Base-by-base conservation (phyloP, 2,113 vertebrate species). In the Poeciliopsis occidentalis region DNA sequence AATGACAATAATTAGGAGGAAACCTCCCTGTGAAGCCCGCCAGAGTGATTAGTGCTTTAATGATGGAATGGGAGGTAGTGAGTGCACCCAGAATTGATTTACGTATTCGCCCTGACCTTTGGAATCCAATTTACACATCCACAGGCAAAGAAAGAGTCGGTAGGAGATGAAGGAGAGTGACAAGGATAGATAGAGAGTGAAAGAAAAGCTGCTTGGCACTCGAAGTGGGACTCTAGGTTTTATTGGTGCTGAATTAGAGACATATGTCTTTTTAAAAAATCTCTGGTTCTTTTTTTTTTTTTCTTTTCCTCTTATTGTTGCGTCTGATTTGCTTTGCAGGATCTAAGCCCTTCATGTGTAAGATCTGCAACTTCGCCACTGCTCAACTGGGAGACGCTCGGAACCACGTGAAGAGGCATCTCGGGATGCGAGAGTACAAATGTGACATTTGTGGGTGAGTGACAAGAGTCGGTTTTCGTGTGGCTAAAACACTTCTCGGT, bases 371-470 rank as follows among this genome's bases (percentile, higher is more conserved):
- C 93, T 99, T 99, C 93, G 96, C 98, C 81, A 98, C 97, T 12
- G 98, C 98, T 92, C 98, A 99, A 94, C 95, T 99, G 68, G 98
- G 98, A 85, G 98, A 99, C 80, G 97, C 97, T 89, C 96, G 98
- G 85, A 99, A 99, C 95, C 98, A 99, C 60, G 97, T 99, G 88
- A 99, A 99, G 92, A 96, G 98, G 92, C 98, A 99, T 92, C 97
- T 99, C 79, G 97, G 97, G 90, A 98, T 99, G 97, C 95, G 97
- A 83, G 98, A 99, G 91, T 99, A 98, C 95, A 99, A 98, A 94
- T 99, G 98, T 82, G 96, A 97, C 89, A 95, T 99, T 91, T 99
- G 98, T 92, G 98, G 98, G 98, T 99, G 94, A 98, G 98, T 98
- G 7, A 32, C 44, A 60, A 27, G 12, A 26, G 30, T 24, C 26